Evolutionary conservation across 2,888 invertebrate species (phyloP).

Genomic region (Tryphoninae sp.): DNA sequence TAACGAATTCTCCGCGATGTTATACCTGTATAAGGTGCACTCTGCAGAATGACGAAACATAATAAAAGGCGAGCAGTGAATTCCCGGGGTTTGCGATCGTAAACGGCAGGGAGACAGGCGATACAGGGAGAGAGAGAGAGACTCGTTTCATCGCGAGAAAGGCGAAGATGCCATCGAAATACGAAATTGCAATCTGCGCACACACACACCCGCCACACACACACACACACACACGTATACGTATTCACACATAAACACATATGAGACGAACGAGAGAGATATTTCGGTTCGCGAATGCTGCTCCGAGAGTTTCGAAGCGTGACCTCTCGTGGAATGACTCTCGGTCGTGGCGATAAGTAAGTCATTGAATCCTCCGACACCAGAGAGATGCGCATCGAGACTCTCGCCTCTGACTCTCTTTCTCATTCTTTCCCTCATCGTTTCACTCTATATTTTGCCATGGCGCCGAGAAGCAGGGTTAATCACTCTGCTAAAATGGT

Average conservation of each 20-base stretch:
- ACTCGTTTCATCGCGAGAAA: slow-evolving; percentile 42
- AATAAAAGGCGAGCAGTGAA: slow-evolving; percentile 55
- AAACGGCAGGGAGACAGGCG: slow-evolving; percentile 44
- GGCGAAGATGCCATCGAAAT: slow-evolving; percentile 49
- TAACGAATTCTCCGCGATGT: slow-evolving; percentile 50
- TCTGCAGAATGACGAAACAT: slow-evolving; percentile 27
- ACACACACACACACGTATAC: not conserved
- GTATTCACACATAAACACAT: not conserved
- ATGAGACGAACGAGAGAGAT: slow-evolving; percentile 19
- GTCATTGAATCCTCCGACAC: slow-evolving; percentile 66
- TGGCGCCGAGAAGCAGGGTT: slow-evolving; percentile 25
- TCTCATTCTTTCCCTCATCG: slow-evolving; percentile 12
- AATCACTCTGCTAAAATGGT: slow-evolving; percentile 42
- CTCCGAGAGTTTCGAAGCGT: slow-evolving; percentile 55
- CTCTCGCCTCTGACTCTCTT: slow-evolving; percentile 22
- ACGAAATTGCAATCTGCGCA: slow-evolving; percentile 51
- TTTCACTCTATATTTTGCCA: slow-evolving; percentile 13
- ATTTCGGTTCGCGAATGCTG: slow-evolving; percentile 35
- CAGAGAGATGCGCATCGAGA: not conserved
- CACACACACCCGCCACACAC: not conserved
- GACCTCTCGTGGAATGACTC: slow-evolving; percentile 68
- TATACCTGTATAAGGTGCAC: slow-evolving; percentile 27
- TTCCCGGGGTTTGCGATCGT: slow-evolving; percentile 44
- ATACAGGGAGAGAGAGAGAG: slow-evolving; percentile 27
- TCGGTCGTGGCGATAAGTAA: slow-evolving; percentile 69